Evolutionary conservation across 2,797 vertebrate genomes (phyloP).

Genomic region (Oreochromis grahami): DNA sequence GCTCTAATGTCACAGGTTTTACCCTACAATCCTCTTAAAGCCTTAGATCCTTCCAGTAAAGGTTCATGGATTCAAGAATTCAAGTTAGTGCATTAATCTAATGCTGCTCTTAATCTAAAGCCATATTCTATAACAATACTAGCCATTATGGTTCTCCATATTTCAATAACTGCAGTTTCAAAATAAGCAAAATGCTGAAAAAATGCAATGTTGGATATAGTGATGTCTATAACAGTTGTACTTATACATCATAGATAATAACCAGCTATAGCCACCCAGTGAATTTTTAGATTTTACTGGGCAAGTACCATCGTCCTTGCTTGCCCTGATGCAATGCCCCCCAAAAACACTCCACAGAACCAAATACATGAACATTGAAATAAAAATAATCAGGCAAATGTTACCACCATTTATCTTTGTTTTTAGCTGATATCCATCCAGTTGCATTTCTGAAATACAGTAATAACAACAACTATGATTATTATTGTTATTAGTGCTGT

Average conservation of each 20-base stretch:
- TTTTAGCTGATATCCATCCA: no score
- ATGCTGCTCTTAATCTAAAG: background rate
- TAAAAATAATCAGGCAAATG: no score
- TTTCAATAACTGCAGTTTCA: background rate
- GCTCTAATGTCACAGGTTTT: background rate
- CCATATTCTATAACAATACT: background rate
- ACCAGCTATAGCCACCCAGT: background rate
- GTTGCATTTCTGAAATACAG: no score
- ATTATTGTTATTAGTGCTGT: no score
- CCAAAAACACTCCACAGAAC: no score
- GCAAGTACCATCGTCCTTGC: background rate
- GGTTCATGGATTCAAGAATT: background rate
- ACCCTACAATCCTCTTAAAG: background rate
- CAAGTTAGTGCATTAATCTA: background rate
- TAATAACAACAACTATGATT: no score
- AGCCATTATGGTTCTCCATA: accelerated
- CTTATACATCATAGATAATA: background rate
- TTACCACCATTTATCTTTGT: no score
- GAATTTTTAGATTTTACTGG: background rate
- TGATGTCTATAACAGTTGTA: background rate
- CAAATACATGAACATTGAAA: no score
- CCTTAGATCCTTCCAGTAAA: background rate
- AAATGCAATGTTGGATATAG: background rate
- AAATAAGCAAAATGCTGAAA: background rate
- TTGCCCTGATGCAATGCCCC: background rate